Conservation (phyloP, 92 coral and sea anemone genomes). For the Isaurus tuberculatus region DNA sequence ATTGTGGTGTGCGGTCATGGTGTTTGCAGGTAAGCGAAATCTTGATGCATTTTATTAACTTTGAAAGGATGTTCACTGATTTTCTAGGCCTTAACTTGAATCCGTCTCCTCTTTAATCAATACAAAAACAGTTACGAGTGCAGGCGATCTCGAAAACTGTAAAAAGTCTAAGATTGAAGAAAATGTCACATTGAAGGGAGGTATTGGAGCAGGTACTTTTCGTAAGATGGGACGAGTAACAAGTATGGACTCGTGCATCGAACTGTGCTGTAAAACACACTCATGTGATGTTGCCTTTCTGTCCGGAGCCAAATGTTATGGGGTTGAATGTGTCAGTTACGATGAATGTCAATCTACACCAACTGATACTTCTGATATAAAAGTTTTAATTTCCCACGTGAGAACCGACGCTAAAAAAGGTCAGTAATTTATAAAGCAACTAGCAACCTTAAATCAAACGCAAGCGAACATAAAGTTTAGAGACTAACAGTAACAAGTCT, state of each 20-base stretch:
- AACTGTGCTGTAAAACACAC: slow-evolving; percentile 94
- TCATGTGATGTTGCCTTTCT: slow-evolving; percentile 98
- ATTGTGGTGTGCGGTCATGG: slow-evolving; percentile 41
- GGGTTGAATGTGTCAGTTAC: slow-evolving; percentile 98
- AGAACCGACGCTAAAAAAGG: slow-evolving; percentile 92
- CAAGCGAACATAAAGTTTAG: not conserved
- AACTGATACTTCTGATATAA: slow-evolving; percentile 97
- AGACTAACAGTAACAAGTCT: not conserved
- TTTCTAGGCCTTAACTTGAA: slow-evolving; percentile 18
- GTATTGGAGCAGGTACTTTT: slow-evolving; percentile 98
- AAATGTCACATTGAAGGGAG: slow-evolving; percentile 96
- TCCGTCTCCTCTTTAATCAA: slow-evolving; percentile 5
- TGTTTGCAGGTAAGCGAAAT: slow-evolving; percentile 31
- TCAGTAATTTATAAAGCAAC: slow-evolving; percentile 55
- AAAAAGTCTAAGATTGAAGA: slow-evolving; percentile 93
- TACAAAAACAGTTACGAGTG: slow-evolving; percentile 37
- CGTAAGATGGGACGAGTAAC: slow-evolving; percentile 95
- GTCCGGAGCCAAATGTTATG: slow-evolving; percentile 96
- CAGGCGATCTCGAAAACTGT: slow-evolving; percentile 84
- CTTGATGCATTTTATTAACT: not conserved
- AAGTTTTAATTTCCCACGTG: slow-evolving; percentile 98
- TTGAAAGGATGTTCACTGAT: not conserved
- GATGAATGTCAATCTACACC: slow-evolving; percentile 98
- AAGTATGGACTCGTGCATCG: slow-evolving; percentile 96
- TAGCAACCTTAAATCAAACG: not conserved